Evolutionary conservation across 2,797 vertebrate species (phyloP).

Genomic region (Harpia harpyja): DNA sequence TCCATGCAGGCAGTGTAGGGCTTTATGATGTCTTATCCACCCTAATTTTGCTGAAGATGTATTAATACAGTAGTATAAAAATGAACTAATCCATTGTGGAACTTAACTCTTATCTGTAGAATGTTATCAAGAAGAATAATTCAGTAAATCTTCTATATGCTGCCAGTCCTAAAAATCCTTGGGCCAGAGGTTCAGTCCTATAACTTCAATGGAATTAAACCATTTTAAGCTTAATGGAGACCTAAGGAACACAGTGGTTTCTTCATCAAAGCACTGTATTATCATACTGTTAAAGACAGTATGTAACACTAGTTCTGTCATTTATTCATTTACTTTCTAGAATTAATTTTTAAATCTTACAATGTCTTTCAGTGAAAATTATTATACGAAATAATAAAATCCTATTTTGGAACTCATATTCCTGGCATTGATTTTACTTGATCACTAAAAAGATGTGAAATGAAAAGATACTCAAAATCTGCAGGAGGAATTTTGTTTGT

Average conservation of each 20-base stretch:
- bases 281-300: background rate
- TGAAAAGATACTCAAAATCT: background rate
- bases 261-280: background rate
- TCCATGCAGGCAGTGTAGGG: background rate
- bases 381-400: background rate
- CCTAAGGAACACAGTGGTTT: background rate
- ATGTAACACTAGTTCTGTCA: rapidly evolving
- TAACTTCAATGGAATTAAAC: background rate
- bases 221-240: background rate
- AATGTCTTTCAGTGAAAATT: background rate
- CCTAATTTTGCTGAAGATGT: background rate
- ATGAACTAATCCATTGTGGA: background rate
- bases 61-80: background rate
- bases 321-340: background rate
- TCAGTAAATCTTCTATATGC: background rate
- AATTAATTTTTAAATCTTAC: background rate
- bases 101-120: background rate
- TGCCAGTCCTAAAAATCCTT: background rate
- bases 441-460: background rate
- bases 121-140: background rate
- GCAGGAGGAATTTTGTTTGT: background rate
- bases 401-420: background rate
- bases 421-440: background rate
- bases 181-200: background rate
- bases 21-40: background rate